Base-by-base conservation (phyloP, 2,113 vertebrate genomes). In the Phalacrocorax pelagicus region DNA sequence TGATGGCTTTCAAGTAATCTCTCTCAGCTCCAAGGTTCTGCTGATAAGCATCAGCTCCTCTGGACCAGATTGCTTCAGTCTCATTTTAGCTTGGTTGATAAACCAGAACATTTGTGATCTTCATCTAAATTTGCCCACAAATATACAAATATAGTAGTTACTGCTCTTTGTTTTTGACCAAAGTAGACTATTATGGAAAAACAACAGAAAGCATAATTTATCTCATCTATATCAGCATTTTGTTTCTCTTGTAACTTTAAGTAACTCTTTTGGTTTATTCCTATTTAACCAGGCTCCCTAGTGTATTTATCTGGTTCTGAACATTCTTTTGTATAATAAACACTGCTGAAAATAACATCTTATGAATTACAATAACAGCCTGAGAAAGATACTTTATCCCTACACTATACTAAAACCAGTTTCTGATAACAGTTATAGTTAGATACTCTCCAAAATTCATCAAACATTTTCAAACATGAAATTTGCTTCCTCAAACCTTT, bases 321-420 rank as follows among this genome's bases (percentile, higher is more conserved):
- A 96, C 97, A 97, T 97, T 94, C 92, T 94, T 97, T 86, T 89
- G 93, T 70, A 96, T 74, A 95, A 97, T 94, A 97, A 97, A 96
- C 73, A 85, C 72, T 90, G 87, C 96, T 96, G 97, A 98, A 98
- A 98, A 98, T 96, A 97, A 91, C 84, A 79, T 89, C 75, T 94
- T 94, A 90, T 79, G 95, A 98, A 97, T 85, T 97, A 85, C 46
- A 97, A 52, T 80, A 94, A 96, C 66, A 63, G 34, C 92, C 92
- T 95, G 79, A 97, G 92, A 97, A 95, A 95, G 72, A 83, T 57
- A 87, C 12, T 84, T 82, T 93, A 96, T 92, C 67, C 83, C 54
- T 72, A 22, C n/a, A 24, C 69, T 84, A 74, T 54, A 70, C 73
- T 83, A 90, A 96, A 94, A 80, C 8, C 86, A 46, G 69, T 80